Evolutionary conservation across 1,140 invertebrate genomes (phyloP).

Genomic region (Stegodyphus mimosarum): DNA sequence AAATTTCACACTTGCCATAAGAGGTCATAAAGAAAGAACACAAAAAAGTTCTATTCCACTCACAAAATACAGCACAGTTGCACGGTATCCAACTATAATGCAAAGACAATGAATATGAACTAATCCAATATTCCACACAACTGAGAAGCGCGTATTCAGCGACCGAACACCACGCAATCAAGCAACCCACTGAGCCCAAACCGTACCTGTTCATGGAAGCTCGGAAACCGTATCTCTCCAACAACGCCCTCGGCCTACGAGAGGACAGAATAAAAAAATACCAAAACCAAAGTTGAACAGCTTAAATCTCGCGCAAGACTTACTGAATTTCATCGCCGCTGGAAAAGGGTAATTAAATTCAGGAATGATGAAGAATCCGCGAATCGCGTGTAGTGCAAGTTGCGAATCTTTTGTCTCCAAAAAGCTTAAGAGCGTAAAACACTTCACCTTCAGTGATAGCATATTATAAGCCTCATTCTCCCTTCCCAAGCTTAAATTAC

Average conservation of each 20-base stretch:
- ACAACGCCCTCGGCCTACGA: background rate
- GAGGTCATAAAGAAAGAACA: no score
- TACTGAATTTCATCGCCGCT: conserved; percentile 1
- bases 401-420: background rate
- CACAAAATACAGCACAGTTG: no score
- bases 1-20: no score
- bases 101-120: no score
- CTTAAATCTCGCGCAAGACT: background rate
- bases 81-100: no score
- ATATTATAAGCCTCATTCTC: no score
- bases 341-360: conserved; percentile 28
- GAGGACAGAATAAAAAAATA: background rate
- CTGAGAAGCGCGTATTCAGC: no score
- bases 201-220: background rate
- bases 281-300: background rate
- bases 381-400: no score
- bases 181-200: background rate
- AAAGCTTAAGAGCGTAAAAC: background rate
- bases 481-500: no score
- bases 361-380: conserved; percentile 19
- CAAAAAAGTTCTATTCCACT: no score
- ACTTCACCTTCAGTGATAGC: background rate
- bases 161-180: no score
- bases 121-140: no score
- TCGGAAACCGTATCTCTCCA: conserved; percentile 1